These are phyloP conservation scores for Dicyrtomina minuta DNA, from an alignment of 2,888 invertebrate genomes.

Conservation along the genomic window DNA sequence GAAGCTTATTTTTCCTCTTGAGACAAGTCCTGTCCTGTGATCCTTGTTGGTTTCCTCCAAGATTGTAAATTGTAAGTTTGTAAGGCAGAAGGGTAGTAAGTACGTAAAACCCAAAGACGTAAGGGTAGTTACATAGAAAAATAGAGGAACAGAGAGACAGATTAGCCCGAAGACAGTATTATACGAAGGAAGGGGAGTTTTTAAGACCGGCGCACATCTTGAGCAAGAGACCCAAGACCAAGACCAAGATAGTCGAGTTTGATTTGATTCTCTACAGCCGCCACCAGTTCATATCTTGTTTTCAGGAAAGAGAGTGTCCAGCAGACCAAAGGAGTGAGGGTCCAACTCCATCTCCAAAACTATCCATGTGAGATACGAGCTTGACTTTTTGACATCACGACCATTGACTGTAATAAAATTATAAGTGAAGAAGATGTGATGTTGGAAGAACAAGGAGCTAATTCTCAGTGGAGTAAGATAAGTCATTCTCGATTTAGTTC, in stretches of 20 bases:
- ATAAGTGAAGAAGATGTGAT: slow-evolving; percentile 18
- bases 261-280: neutral
- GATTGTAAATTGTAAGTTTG: too few species aligned
- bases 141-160: neutral
- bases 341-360: too few species aligned
- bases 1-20: neutral
- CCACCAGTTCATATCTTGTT: slow-evolving; percentile 13
- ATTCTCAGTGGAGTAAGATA: too few species aligned
- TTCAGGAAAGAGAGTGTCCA: slow-evolving; percentile 12
- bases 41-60: too few species aligned
- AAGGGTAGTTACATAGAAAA: too few species aligned
- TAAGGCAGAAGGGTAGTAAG: too few species aligned
- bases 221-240: neutral
- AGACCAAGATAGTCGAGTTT: too few species aligned
- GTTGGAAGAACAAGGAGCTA: slow-evolving; percentile 4
- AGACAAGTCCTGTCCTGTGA: too few species aligned
- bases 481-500: too few species aligned
- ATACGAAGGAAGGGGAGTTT: neutral
- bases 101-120: too few species aligned
- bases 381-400: slow-evolving; percentile 12
- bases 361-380: slow-evolving; percentile 13
- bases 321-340: slow-evolving; percentile 3
- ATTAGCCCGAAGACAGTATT: slow-evolving; percentile 16
- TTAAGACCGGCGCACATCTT: slow-evolving; percentile 21
- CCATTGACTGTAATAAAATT: neutral